These are phyloP conservation scores for Mustela nigripes DNA, from an alignment of 2,113 vertebrate species.

Conservation along the genomic window DNA sequence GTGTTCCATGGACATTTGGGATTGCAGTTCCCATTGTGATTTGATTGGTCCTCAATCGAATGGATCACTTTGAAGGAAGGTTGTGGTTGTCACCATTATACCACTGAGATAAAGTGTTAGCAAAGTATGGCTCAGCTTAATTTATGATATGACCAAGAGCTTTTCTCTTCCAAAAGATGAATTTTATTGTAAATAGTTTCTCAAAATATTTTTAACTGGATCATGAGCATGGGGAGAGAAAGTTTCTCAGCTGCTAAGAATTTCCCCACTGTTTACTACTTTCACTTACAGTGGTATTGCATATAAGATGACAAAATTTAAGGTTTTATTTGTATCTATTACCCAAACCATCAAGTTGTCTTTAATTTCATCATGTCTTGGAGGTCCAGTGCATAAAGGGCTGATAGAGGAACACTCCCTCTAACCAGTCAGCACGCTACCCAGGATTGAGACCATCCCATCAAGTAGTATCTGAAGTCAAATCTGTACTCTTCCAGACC, in stretches of 20 bases:
- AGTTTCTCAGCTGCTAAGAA: slow-evolving; percentile 85
- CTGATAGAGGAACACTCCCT: slow-evolving; percentile 68
- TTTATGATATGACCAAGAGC: slow-evolving; percentile 32
- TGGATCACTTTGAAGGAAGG: slow-evolving; percentile 60
- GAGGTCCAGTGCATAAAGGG: slow-evolving; percentile 49
- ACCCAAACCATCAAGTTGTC: slow-evolving; percentile 59
- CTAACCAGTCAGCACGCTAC: slow-evolving; percentile 59
- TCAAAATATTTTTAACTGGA: slow-evolving; percentile 84
- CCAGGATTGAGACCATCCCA: slow-evolving; percentile 70
- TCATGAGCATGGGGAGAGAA: slow-evolving; percentile 71
- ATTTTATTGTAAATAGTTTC: slow-evolving; percentile 84
- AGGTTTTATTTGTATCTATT: slow-evolving; percentile 81
- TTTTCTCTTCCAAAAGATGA: slow-evolving; percentile 77
- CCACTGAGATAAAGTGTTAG: slow-evolving; percentile 80
- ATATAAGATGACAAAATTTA: slow-evolving; percentile 66
- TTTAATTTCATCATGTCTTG: slow-evolving; percentile 62
- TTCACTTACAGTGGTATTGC: slow-evolving; percentile 80
- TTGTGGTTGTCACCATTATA: slow-evolving; percentile 70
- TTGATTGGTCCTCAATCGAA: not conserved
- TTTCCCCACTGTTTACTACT: slow-evolving; percentile 71
- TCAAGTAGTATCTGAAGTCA: slow-evolving; percentile 70
- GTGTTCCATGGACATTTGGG: slow-evolving; percentile 52
- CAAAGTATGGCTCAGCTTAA: slow-evolving; percentile 76
- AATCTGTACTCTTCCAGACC: slow-evolving; percentile 80
- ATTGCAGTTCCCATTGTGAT: slow-evolving; percentile 31